Conservation (phyloP, 2,888 invertebrate genomes). For the Esperia sulphurella region DNA sequence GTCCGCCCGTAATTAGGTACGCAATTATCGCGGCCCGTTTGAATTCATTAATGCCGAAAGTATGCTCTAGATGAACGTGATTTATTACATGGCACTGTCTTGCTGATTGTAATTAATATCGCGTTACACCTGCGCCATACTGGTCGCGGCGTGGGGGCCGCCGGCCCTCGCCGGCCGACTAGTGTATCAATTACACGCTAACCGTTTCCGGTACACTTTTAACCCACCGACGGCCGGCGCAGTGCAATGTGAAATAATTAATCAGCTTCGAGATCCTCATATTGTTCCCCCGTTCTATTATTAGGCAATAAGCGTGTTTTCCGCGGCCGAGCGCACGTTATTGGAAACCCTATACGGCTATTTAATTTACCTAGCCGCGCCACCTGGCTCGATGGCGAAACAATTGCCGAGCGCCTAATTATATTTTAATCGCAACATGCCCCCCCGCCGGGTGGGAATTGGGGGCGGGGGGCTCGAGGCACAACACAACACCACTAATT, state of each 20-base stretch:
- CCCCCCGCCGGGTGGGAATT: constrained; percentile 29
- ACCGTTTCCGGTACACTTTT: constrained; percentile 45
- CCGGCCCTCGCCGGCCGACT: constrained; percentile 12
- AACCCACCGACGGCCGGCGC: constrained; percentile 28
- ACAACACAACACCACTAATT: constrained; percentile 64
- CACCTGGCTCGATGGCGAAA: constrained; percentile 76
- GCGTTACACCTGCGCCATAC: constrained; percentile 49
- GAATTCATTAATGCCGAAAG: constrained; percentile 72
- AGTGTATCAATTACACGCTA: constrained; percentile 38
- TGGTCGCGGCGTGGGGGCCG: constrained; percentile 26
- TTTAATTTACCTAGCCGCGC: constrained; percentile 73
- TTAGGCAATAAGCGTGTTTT: constrained; percentile 67
- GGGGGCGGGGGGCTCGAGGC: constrained; percentile 21
- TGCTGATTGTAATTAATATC: constrained; percentile 65
- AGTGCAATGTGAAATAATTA: constrained; percentile 51
- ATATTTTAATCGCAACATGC: constrained; percentile 75
- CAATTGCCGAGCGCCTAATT: constrained; percentile 76
- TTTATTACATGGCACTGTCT: constrained; percentile 64
- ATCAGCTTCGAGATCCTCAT: constrained; percentile 58
- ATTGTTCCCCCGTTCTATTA: constrained; percentile 59
- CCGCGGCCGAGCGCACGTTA: constrained; percentile 58
- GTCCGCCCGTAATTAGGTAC: constrained; percentile 72
- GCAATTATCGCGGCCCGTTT: constrained; percentile 75
- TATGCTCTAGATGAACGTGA: constrained; percentile 59
- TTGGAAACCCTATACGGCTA: constrained; percentile 71